phyloP scores from a whole-genome alignment of 2,113 vertebrate species.

The Vicugna pacos region DNA sequence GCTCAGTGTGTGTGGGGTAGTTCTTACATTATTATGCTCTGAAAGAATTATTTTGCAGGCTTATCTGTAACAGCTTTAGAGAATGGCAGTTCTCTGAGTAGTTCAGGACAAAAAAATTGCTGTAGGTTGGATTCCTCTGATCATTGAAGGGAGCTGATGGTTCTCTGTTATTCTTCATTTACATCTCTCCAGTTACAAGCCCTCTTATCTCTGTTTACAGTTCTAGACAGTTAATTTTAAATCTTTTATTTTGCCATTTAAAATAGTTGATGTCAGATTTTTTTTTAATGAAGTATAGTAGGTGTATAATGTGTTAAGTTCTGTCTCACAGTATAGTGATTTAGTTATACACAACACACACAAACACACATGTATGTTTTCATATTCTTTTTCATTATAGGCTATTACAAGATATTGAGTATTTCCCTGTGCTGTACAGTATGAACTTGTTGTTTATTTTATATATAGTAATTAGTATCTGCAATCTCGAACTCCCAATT shows the following conservation, averaged over 20 bases:
- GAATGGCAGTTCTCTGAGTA: background rate
- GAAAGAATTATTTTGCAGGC: background rate
- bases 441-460: no score
- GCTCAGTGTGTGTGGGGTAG: background rate
- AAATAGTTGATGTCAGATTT: background rate
- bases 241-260: background rate
- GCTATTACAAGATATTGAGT: no score
- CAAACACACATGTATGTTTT: no score
- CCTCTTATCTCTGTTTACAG: background rate
- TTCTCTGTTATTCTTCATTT: background rate
- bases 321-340: no score
- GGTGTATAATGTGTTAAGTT: no score
- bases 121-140: slow-evolving; percentile 6
- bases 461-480: no score
- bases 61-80: background rate
- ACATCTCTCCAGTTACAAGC: background rate
- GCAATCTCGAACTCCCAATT: no score
- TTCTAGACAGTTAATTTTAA: slow-evolving; percentile 10
- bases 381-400: no score
- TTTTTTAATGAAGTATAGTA: no score
- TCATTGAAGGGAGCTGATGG: background rate
- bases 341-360: no score
- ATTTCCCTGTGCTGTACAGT: no score
- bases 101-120: background rate
- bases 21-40: background rate